Conservation (phyloP, 2,113 vertebrate species). For the Thunnus maccoyii region DNA sequence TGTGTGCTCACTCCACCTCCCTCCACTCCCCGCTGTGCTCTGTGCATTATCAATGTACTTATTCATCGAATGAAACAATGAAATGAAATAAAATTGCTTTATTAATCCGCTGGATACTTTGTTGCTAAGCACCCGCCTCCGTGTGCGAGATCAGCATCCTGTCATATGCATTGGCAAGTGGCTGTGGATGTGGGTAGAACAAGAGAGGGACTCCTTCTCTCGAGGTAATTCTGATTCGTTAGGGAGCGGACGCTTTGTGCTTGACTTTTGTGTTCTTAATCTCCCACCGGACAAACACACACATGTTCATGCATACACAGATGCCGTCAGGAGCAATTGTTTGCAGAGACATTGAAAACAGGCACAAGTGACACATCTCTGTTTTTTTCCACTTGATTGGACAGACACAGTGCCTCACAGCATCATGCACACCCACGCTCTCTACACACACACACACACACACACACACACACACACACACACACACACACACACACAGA, state of each 20-base stretch:
- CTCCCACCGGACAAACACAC: background rate
- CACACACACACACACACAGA: no score
- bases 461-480: no score
- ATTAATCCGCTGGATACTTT: background rate
- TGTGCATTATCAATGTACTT: slow-evolving; percentile 11
- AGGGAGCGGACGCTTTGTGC: background rate
- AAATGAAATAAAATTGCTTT: slow-evolving; percentile 20
- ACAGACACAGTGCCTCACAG: background rate
- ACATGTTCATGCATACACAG: background rate
- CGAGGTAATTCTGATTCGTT: background rate
- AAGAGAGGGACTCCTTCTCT: background rate
- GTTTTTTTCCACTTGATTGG: background rate
- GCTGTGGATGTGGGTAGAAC: background rate
- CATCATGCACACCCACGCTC: background rate
- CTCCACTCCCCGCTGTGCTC: background rate
- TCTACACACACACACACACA: background rate
- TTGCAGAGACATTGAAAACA: background rate
- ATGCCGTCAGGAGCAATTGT: background rate
- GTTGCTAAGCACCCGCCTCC: background rate
- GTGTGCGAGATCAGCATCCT: background rate
- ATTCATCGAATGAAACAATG: slow-evolving; percentile 22
- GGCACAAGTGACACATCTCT: background rate
- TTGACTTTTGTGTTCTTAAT: background rate
- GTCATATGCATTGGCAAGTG: no score
- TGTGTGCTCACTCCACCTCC: background rate